phyloP scores from a whole-genome alignment of 2,113 vertebrate species.

The Campylomormyrus tamandua region DNA sequence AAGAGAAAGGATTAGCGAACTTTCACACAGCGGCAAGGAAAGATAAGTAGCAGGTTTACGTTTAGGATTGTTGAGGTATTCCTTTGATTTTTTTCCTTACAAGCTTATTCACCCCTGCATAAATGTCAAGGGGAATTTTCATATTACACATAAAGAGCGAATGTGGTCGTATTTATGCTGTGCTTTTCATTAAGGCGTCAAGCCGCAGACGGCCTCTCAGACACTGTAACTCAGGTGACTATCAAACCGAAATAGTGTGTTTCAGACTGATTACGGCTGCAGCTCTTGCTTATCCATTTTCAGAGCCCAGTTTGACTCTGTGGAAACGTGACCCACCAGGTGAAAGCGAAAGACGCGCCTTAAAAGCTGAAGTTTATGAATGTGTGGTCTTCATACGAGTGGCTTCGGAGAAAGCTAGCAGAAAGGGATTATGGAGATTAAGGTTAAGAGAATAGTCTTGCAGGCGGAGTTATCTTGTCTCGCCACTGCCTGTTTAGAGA shows the following conservation, averaged over 20 bases:
- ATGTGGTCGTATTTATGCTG: constrained; percentile 35
- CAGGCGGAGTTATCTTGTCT: constrained; percentile 42
- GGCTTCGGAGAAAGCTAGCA: constrained; percentile 13
- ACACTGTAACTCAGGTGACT: not conserved
- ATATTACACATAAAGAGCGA: constrained; percentile 42
- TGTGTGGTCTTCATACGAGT: constrained; percentile 14
- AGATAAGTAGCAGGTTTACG: constrained; percentile 40
- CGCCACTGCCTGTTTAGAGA: constrained; percentile 23
- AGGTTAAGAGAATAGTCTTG: constrained; percentile 27
- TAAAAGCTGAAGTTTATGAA: constrained; percentile 18
- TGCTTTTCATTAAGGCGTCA: not conserved
- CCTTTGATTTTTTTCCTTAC: constrained; percentile 32
- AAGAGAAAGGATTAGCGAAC: constrained; percentile 28
- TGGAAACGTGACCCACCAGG: not conserved
- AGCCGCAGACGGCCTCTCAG: not conserved
- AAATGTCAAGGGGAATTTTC: constrained; percentile 42
- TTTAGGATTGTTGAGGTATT: constrained; percentile 18
- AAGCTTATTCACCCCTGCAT: constrained; percentile 28
- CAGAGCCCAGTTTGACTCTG: not conserved
- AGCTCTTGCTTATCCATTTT: not conserved
- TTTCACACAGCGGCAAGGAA: constrained; percentile 17
- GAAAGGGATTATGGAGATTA: constrained; percentile 24
- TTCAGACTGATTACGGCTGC: not conserved
- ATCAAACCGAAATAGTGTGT: not conserved
- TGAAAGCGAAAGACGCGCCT: not conserved